Evolutionary conservation across 2,888 invertebrate genomes (phyloP), one percentile per base, ranked within the genome.

Genomic region (Pseudococcus longispinus): DNA sequence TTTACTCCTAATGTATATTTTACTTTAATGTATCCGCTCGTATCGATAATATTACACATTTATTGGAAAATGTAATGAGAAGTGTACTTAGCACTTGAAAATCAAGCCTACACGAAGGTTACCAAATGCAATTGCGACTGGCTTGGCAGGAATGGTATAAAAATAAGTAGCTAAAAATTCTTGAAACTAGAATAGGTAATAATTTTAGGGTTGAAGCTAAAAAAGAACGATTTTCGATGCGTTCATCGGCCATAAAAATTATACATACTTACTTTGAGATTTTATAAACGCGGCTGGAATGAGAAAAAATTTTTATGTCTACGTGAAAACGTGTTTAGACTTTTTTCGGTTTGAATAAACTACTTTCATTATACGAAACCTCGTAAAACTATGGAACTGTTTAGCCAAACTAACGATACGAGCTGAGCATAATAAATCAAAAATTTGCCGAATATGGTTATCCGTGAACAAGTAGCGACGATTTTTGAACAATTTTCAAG

Each of bases 361-460:
- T 80, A 80, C 77, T 42, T 80, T 80, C 18, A 80, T 80, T 80
- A 80, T 37, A 42, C 77, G 42, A 80, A 80, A 42, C 42, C 42
- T 80, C 42, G 29, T 80, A 80, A 80, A 80, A 80, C 42, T 42
- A 37, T 42, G 42, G 26, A 80, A 42, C 77, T 74, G 32, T 74
- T 74, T 74, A 74, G 74, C 74, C 74, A 37, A 80, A 80, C 77
- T 80, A 80, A 80, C 77, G 37, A 80, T 80, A 80, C 77, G 77
- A 80, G 42, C 42, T 20, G 29, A 80, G 77, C 37, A 42, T 80
- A 80, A 80, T 80, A 80, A 80, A 80, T 80, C 77, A 80, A 80
- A 80, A 18, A 5, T 80, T 80, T 42, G 26, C 29, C 37, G 42
- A 80, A 80, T 70, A 42, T 80, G 20, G 20, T 32, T 37, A 74